Conservation (phyloP, 1,140 invertebrate genomes). For the Dendrolimus punctatus region DNA sequence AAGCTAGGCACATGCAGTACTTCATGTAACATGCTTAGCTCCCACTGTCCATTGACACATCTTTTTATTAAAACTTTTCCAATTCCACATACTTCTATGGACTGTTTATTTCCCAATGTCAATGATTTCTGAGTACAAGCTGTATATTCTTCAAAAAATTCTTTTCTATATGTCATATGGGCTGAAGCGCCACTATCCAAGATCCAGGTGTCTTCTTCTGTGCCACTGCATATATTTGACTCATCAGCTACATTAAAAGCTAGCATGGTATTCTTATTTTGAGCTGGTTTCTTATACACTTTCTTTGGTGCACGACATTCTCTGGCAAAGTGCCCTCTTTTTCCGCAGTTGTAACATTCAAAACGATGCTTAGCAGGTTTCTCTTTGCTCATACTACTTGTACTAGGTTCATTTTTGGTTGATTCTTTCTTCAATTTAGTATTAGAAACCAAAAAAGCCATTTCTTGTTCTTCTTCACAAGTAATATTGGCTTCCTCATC, state of each 20-base stretch:
- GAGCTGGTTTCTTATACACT: constrained; percentile 2
- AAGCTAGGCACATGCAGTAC: constrained; percentile 30
- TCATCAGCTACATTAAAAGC: constrained; percentile 11
- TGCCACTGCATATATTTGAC: neutral
- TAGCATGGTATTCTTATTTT: constrained; percentile 16
- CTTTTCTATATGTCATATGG: constrained; percentile 25
- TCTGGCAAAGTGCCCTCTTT: constrained; percentile 26
- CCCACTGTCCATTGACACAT: constrained; percentile 30
- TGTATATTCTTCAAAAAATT: constrained; percentile 18
- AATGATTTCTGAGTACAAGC: constrained; percentile 20
- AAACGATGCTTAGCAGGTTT: no score
- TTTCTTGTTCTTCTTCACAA: constrained; percentile 3
- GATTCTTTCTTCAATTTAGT: constrained; percentile 7
- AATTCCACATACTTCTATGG: constrained; percentile 11
- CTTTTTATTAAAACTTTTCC: constrained; percentile 21
- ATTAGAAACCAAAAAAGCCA: constrained; percentile 20
- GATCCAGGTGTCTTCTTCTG: constrained; percentile 9
- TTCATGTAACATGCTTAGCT: constrained; percentile 18
- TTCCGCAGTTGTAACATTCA: constrained; percentile 26
- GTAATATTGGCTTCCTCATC: constrained; percentile 40
- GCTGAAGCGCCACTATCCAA: constrained; percentile 24
- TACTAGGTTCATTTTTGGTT: constrained; percentile 5
- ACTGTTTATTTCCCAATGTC: constrained; percentile 22
- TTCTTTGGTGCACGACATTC: constrained; percentile 16
- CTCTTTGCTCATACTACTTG: no score